Evolutionary conservation across 2,113 vertebrate species (phyloP), one percentile per base, ranked within the genome.

Genomic region (Nothocercus nigrocapillus): DNA sequence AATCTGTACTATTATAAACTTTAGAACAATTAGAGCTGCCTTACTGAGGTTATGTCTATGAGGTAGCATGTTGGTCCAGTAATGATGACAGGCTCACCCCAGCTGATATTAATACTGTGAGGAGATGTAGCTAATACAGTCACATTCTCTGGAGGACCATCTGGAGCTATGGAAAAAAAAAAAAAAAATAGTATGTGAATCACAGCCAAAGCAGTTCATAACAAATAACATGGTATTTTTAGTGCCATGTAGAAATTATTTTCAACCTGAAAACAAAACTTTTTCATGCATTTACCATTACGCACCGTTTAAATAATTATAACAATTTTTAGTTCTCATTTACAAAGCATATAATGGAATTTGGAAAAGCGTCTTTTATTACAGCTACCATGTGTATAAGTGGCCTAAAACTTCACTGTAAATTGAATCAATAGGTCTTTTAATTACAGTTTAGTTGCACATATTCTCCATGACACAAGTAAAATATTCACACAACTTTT

Each of bases 1-100:
- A 19, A 20, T 27, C 56, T 85, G 11, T 36, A 62, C 44, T 40
- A 76, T 15, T 63, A 49, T 22, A 6, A n/a, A 34, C 21, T 88
- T 38, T 25, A 66, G 54, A 95, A 5, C 11, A 73, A 61, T 6
- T 44, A 89, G 64, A 67, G 42, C 61, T 64, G 93, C n/a, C 98
- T 98, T 98, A 98, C 98, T 74, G 97, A 97, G 76, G 96, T 96
- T 74, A 99, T 73, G 49, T 99, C 98, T 79, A 99, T 98, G 84
- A 99, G 98, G 94, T 99, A 99, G 62, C 98, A 98, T 0, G 98
- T 99, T 47, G 98, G 99, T 88, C 99, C 99, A 4, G 99, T 99
- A 67, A 99, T 97, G 95, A 99, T 45, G 62, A 88, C 89, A 68
- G 99, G 99, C 85, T 98, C 97, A 17, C 90, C 97, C 99, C 99